Conservation (phyloP, 2,113 vertebrate species). For the Mustelus asterias region DNA sequence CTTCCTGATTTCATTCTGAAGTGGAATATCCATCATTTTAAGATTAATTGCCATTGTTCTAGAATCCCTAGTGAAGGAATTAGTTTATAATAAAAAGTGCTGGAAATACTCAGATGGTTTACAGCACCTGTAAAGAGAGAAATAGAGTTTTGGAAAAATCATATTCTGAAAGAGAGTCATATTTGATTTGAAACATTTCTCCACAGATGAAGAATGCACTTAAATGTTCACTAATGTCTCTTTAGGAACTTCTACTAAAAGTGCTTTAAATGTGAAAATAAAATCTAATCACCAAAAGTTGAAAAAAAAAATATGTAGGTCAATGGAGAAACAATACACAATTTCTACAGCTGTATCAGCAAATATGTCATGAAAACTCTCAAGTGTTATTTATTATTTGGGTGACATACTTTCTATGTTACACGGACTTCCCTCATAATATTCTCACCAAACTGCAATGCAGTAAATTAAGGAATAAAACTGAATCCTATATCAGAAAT, state of each 20-base stretch:
- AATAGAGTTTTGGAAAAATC: too few relatives aligned
- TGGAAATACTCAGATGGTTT: too few relatives aligned
- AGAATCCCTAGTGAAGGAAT: too few relatives aligned
- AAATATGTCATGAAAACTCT: not conserved
- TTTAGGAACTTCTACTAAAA: not conserved
- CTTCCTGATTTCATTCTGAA: too few relatives aligned
- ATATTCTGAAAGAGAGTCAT: too few relatives aligned
- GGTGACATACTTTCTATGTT: not conserved
- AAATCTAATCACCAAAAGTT: not conserved
- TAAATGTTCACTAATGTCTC: not conserved
- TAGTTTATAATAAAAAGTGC: too few relatives aligned
- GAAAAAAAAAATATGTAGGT: not conserved
- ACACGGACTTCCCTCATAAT: not conserved
- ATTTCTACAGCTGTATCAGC: not conserved
- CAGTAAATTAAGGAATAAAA: not conserved
- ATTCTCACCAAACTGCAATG: not conserved
- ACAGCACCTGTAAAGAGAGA: too few relatives aligned
- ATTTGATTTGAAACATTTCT: too few relatives aligned
- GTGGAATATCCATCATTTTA: too few relatives aligned
- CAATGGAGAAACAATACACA: not conserved
- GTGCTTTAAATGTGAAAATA: not conserved
- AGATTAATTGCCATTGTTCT: too few relatives aligned
- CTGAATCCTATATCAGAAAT: not conserved
- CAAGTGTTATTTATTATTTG: not conserved
- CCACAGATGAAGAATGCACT: not conserved